Percentiles rank a stretch among this genome's conserved stretches.
phyloP scores from a whole-genome alignment of 2,888 invertebrate genomes.

The Tenthredo amoena region DNA sequence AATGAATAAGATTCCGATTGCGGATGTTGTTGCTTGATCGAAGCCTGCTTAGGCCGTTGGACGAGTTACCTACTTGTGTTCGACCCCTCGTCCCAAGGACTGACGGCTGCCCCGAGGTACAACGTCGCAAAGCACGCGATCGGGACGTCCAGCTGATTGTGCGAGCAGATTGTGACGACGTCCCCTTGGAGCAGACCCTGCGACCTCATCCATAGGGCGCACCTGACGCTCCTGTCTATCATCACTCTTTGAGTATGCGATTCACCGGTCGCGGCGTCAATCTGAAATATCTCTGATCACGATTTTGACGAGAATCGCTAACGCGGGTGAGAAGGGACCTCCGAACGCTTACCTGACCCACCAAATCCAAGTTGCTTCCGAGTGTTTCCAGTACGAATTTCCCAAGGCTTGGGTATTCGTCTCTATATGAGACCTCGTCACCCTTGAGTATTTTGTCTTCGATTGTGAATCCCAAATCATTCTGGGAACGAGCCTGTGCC shows the following conservation, averaged over 20 bases:
- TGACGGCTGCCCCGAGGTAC: slow-evolving; percentile 67
- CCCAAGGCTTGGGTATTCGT: slow-evolving; percentile 57
- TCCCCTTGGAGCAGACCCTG: slow-evolving; percentile 65
- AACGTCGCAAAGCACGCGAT: slow-evolving; percentile 67
- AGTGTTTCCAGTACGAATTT: slow-evolving; percentile 60
- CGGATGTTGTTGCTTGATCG: neutral
- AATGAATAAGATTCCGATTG: neutral
- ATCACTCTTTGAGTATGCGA: slow-evolving; percentile 64
- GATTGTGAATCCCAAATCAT: slow-evolving; percentile 37
- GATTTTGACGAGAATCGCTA: neutral
- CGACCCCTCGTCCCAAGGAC: slow-evolving; percentile 63
- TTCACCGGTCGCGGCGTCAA: slow-evolving; percentile 63
- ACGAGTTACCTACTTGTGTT: neutral
- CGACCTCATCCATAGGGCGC: slow-evolving; percentile 69
- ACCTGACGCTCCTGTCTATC: slow-evolving; percentile 65
- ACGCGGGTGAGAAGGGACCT: neutral
- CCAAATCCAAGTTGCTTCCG: slow-evolving; percentile 54
- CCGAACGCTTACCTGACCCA: slow-evolving; percentile 62
- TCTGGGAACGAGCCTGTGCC: neutral
- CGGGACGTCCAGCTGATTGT: slow-evolving; percentile 66
- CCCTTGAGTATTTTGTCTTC: slow-evolving; percentile 57
- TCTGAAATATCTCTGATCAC: slow-evolving; percentile 57
- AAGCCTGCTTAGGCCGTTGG: neutral
- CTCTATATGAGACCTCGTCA: slow-evolving; percentile 38
- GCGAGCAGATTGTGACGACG: slow-evolving; percentile 65